Percentiles rank a stretch among this genome's conserved stretches.
Evolutionary conservation across 2,888 invertebrate genomes (phyloP).

Genomic region (Lottia gigantea): DNA sequence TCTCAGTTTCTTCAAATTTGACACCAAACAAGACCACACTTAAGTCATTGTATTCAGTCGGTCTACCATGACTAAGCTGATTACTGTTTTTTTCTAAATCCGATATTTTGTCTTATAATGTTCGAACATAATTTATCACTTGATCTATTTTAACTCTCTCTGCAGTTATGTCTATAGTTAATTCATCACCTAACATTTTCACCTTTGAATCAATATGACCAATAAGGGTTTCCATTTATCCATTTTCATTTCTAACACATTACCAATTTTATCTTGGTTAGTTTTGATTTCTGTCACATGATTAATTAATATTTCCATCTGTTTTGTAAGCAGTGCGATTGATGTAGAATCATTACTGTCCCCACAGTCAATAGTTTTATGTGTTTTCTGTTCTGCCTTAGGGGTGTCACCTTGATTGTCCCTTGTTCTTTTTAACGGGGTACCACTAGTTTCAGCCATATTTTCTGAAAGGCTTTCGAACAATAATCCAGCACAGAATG

Average conservation of each 20-base stretch:
- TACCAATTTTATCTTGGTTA: too few species aligned
- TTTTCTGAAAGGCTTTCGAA: not conserved
- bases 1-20: not conserved
- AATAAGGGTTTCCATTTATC: too few species aligned
- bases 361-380: not conserved
- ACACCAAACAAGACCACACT: not conserved
- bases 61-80: not conserved
- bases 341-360: not conserved
- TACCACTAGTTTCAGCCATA: not conserved
- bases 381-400: not conserved
- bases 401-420: not conserved
- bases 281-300: too few species aligned
- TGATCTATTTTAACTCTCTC: not conserved
- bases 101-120: not conserved
- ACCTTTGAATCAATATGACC: too few species aligned
- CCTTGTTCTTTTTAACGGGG: not conserved
- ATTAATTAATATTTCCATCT: conserved; percentile 6
- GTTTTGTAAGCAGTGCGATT: not conserved
- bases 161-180: not conserved
- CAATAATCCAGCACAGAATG: too few species aligned
- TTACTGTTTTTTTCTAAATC: not conserved
- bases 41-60: not conserved
- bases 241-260: too few species aligned
- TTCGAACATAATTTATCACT: not conserved
- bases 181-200: too few species aligned